Base-by-base conservation (phyloP, 2,113 vertebrate genomes). In the Carassius auratus region DNA sequence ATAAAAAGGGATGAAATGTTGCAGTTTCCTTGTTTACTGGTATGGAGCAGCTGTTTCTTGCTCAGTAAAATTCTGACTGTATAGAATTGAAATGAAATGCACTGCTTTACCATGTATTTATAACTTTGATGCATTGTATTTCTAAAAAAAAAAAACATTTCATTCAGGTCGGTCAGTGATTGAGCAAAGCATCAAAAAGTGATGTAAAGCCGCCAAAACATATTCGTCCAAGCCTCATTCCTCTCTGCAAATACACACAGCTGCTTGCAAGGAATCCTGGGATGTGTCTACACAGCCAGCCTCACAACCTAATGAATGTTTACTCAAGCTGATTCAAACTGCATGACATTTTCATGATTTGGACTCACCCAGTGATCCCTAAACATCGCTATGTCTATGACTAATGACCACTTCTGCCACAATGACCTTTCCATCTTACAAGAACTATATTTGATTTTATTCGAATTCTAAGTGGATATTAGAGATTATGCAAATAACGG, bases 171-270 rank as follows among this genome's bases (percentile, higher is more conserved):
- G 0, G 50, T 10, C 14, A 36, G 52, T 62, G 6, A 57, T 64
- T 42, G 19, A 80, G 38, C 77, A 80, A 80, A 80, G 78, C 78
- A 30, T 45, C 45, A 5, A 5, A 36, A 45, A 57, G 59, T 84
- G 87, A 89, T 87, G 71, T 85, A 88, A 86, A 93, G 87, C 66
- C 79, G 89, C 90, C 88, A 88, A 92, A 92, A 93, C 90, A 92
- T 93, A 91, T 83, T 85, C 83, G 84, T 82, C 71, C 90, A 89
- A 92, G 91, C 91, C 92, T 91, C 93, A 95, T 95, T 96, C 94
- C 92, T 90, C 88, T 91, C 86, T 92, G 94, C 90, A 92, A 95
- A 94, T 94, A 94, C 92, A 95, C 93, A 93, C 96, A 96, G 93
- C 95, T 96, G 96, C 94, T 92, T 91, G 90, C 86, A 90, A 66